phyloP scores from a whole-genome alignment of 2,797 vertebrate species.

The Dermochelys coriacea region DNA sequence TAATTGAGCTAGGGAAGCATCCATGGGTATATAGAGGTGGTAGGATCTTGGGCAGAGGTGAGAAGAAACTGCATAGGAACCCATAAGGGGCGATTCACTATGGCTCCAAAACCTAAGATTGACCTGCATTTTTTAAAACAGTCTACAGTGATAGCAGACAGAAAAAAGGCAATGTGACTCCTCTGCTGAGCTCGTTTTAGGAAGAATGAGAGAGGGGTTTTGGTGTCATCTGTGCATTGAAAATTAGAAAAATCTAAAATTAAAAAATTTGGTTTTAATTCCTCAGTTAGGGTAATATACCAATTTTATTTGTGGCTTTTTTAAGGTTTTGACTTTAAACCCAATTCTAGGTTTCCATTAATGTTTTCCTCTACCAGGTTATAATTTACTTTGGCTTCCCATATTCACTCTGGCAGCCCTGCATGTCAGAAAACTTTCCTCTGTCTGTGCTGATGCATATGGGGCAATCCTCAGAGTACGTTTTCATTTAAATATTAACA shows the following conservation, averaged over 20 bases:
- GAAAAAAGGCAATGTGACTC: not conserved
- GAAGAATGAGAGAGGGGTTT: not conserved
- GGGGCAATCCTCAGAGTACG: not conserved
- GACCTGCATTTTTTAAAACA: not conserved
- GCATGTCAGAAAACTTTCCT: not conserved
- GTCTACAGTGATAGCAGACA: not conserved
- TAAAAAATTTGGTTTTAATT: not conserved
- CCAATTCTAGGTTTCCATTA: not conserved
- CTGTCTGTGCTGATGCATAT: not conserved
- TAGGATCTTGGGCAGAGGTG: not conserved
- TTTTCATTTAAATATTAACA: not conserved
- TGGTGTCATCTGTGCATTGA: not conserved
- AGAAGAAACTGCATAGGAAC: not conserved
- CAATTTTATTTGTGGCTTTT: not conserved
- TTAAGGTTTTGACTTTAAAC: not conserved
- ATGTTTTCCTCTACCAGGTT: not conserved
- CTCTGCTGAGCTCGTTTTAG: not conserved
- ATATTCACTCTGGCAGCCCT: not conserved
- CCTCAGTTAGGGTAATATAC: not conserved
- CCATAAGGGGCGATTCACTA: not conserved
- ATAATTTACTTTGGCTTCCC: not conserved
- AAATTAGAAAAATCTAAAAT: not conserved
- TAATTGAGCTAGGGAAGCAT: not conserved
- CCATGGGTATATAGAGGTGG: not conserved
- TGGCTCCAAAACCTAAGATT: not conserved